These are phyloP conservation scores for Macrophya alboannulata DNA, from an alignment of 2,888 invertebrate genomes.

Conservation along the genomic window DNA sequence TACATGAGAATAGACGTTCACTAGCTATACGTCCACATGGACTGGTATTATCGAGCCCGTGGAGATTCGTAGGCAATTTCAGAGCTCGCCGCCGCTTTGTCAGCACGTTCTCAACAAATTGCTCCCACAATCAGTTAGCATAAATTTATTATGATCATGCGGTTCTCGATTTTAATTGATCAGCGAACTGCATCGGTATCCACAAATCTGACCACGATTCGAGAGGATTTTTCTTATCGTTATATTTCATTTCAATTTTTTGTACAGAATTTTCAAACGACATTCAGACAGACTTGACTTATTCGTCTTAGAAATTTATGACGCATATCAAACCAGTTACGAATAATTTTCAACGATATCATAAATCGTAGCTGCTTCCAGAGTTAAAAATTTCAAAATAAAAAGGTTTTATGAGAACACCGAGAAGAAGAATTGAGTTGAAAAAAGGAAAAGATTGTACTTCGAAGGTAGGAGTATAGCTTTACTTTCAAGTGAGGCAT, in stretches of 20 bases:
- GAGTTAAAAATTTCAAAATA: neutral
- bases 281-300: neutral
- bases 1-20: neutral
- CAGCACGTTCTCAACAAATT: slow-evolving; percentile 34
- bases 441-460: slow-evolving; percentile 49
- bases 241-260: neutral
- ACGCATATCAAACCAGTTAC: neutral
- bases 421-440: slow-evolving; percentile 34
- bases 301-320: too few relatives aligned
- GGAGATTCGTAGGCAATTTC: slow-evolving; percentile 21
- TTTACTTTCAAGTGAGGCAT: slow-evolving; percentile 42
- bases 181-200: neutral
- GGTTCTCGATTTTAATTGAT: neutral
- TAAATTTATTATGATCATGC: slow-evolving; percentile 10
- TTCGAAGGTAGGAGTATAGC: slow-evolving; percentile 43
- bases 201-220: neutral
- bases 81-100: slow-evolving; percentile 23
- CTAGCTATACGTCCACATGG: neutral
- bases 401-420: slow-evolving; percentile 66
- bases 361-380: neutral
- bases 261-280: neutral
- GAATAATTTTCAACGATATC: neutral
- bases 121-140: slow-evolving; percentile 8
- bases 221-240: neutral
- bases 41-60: neutral